phyloP scores from a whole-genome alignment of 1,140 invertebrate species.

The Maniola jurtina region DNA sequence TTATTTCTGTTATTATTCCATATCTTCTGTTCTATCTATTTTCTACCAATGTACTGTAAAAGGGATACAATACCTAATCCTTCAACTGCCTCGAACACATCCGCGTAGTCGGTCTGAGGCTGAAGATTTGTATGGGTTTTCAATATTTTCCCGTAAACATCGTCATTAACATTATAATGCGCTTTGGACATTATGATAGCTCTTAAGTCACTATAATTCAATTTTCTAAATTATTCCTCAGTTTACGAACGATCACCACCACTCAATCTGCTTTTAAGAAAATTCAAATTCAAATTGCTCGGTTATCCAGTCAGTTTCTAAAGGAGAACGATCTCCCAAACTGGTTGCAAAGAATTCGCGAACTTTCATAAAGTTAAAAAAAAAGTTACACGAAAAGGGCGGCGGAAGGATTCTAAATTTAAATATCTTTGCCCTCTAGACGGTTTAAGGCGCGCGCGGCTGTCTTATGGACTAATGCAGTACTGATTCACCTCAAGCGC shows the following conservation, averaged over 20 bases:
- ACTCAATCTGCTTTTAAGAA: not conserved
- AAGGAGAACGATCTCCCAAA: constrained; percentile 31
- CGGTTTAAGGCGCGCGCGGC: constrained; percentile 59
- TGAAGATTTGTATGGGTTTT: constrained; percentile 52
- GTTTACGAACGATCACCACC: constrained; percentile 11
- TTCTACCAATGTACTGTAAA: not conserved
- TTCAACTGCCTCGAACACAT: constrained; percentile 65
- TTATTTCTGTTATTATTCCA: no score
- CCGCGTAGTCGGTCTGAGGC: constrained; percentile 58
- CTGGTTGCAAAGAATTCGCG: constrained; percentile 40
- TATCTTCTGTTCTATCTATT: no score
- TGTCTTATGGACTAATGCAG: constrained; percentile 70
- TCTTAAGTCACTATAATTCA: not conserved
- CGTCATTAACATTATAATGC: constrained; percentile 68
- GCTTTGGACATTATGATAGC: constrained; percentile 54
- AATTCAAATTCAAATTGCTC: not conserved
- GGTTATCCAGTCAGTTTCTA: not conserved
- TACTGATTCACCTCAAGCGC: constrained; percentile 70
- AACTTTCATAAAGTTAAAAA: constrained; percentile 43
- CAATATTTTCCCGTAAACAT: constrained; percentile 69
- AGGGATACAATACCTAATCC: constrained; percentile 52
- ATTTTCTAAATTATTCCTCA: not conserved
- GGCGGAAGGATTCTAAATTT: constrained; percentile 62
- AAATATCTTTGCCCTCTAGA: constrained; percentile 59
- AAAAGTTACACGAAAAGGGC: constrained; percentile 43